Conservation (phyloP, 2,113 vertebrate genomes). For the Pachypanchax playfairii region DNA sequence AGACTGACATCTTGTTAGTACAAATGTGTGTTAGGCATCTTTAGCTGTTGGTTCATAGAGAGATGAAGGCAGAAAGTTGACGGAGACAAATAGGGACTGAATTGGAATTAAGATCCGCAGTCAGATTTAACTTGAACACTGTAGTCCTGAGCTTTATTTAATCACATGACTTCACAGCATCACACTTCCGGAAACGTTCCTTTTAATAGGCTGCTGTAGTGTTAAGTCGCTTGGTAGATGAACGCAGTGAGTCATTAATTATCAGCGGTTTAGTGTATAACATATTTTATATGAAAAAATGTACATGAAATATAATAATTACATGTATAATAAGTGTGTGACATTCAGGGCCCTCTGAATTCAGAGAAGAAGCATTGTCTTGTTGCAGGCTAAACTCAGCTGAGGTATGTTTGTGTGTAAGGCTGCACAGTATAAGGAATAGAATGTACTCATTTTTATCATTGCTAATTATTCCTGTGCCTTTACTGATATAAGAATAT, state of each 20-base stretch:
- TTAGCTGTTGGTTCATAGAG: background rate
- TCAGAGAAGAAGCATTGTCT: background rate
- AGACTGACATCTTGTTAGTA: background rate
- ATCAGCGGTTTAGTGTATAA: background rate
- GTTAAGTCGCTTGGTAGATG: background rate
- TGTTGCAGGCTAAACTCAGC: background rate
- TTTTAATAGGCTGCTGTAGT: background rate
- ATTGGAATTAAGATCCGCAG: constrained; percentile 1
- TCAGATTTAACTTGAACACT: background rate
- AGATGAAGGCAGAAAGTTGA: background rate
- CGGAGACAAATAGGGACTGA: constrained; percentile 1
- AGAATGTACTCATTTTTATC: background rate
- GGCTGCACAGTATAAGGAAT: background rate
- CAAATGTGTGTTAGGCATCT: background rate
- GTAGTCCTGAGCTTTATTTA: background rate
- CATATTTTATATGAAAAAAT: background rate
- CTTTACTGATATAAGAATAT: constrained; percentile 1
- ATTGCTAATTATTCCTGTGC: background rate
- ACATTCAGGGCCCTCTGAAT: background rate
- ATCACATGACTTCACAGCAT: background rate
- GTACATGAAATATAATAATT: background rate
- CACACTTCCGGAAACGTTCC: background rate
- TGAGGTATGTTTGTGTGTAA: background rate
- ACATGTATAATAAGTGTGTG: background rate
- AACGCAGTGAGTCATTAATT: background rate